phyloP scores from a whole-genome alignment of 2,888 invertebrate genomes.

The Watsonalla binaria region DNA sequence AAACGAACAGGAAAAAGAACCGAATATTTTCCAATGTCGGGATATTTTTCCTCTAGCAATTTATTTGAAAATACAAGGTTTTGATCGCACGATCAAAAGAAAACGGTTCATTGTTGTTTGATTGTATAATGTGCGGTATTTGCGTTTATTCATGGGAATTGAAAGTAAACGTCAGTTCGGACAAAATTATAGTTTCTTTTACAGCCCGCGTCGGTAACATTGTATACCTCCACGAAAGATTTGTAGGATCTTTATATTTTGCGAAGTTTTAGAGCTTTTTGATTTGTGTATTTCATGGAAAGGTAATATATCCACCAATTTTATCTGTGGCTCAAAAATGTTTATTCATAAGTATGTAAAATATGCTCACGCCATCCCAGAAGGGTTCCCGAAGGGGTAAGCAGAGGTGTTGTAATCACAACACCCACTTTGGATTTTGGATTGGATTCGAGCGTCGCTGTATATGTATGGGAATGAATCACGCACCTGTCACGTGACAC shows the following conservation, averaged over 20 bases:
- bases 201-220: neutral
- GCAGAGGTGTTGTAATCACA: no score
- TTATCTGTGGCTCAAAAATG: no score
- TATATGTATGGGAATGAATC: no score
- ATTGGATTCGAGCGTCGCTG: no score
- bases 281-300: neutral
- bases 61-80: neutral
- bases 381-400: no score
- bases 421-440: no score
- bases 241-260: neutral
- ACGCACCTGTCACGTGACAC: no score
- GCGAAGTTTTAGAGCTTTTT: neutral
- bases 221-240: neutral
- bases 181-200: neutral
- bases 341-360: no score
- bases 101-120: neutral
- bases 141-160: neutral
- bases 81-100: neutral
- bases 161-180: neutral
- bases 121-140: neutral
- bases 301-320: no score
- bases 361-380: no score
- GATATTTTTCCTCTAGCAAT: neutral
- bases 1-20: no score
- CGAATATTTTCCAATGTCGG: neutral